phyloP scores from a whole-genome alignment of 2,888 invertebrate genomes.

The Apomyelois bistriatella region DNA sequence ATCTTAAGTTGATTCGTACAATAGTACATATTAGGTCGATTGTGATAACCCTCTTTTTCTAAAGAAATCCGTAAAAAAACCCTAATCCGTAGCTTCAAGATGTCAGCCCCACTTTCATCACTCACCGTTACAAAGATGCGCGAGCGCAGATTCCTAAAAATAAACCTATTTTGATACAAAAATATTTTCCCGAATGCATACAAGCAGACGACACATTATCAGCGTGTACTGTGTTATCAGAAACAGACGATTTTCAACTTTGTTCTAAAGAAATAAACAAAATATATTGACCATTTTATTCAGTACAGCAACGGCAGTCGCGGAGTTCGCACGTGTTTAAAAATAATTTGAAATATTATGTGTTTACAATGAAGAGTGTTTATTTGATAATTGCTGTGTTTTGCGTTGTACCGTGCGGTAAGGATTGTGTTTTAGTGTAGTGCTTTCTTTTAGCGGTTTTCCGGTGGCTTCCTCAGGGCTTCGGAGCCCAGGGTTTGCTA shows the following conservation, averaged over 20 bases:
- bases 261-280: not conserved
- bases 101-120: too few species aligned
- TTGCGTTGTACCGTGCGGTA: slow-evolving; percentile 5
- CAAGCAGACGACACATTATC: not conserved
- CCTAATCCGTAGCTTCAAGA: too few species aligned
- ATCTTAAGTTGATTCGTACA: too few species aligned
- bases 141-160: not conserved
- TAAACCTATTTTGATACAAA: not conserved
- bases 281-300: not conserved
- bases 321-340: not conserved
- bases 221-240: not conserved
- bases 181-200: not conserved
- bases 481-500: too few species aligned
- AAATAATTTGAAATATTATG: not conserved
- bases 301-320: not conserved
- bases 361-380: slow-evolving; percentile 1
- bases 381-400: not conserved
- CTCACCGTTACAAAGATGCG: not conserved
- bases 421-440: slow-evolving; percentile 3
- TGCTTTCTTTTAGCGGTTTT: not conserved
- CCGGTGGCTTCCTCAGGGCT: too few species aligned
- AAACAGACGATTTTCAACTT: not conserved
- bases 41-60: too few species aligned
- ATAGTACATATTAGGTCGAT: too few species aligned
- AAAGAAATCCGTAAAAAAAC: too few species aligned